These are phyloP conservation scores for Drosophila differens DNA, from an alignment of 2,888 invertebrate genomes.

Conservation along the genomic window DNA sequence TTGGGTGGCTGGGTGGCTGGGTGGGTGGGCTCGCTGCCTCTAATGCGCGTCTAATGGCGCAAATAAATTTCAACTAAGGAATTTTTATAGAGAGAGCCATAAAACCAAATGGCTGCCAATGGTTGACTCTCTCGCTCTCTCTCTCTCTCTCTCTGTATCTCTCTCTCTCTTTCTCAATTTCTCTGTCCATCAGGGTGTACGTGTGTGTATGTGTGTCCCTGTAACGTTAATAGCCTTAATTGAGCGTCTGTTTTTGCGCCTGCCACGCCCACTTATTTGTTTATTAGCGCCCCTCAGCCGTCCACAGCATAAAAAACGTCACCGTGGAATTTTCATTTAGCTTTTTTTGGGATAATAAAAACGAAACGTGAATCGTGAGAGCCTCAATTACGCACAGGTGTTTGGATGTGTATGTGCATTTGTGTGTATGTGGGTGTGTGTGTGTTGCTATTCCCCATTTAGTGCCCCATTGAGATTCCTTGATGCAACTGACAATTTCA, in stretches of 20 bases:
- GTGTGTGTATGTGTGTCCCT: constrained; percentile 47
- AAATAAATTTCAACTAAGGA: constrained; percentile 82
- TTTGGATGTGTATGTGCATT: background rate
- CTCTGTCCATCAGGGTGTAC: constrained; percentile 32
- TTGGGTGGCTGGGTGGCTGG: background rate
- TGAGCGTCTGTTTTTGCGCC: constrained; percentile 71
- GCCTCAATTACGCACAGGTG: constrained; percentile 52
- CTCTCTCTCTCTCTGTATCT: background rate
- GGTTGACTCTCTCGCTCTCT: constrained; percentile 45
- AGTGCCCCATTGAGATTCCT: constrained; percentile 56
- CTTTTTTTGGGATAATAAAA: constrained; percentile 72
- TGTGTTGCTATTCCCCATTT: constrained; percentile 36
- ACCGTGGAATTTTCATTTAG: constrained; percentile 79
- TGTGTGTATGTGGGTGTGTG: constrained; percentile 14
- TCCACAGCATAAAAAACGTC: constrained; percentile 59
- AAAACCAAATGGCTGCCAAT: constrained; percentile 79
- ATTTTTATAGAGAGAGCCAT: constrained; percentile 78
- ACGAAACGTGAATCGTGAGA: constrained; percentile 53
- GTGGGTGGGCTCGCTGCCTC: constrained; percentile 50
- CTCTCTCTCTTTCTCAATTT: constrained; percentile 4
- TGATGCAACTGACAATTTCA: constrained; percentile 53
- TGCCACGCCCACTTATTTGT: constrained; percentile 79
- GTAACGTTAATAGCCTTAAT: constrained; percentile 79
- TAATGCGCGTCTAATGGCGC: constrained; percentile 79
- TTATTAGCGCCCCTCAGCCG: constrained; percentile 66